These are phyloP conservation scores for Pollenia amentaria DNA, from an alignment of 2,888 invertebrate genomes.

Conservation along the genomic window DNA sequence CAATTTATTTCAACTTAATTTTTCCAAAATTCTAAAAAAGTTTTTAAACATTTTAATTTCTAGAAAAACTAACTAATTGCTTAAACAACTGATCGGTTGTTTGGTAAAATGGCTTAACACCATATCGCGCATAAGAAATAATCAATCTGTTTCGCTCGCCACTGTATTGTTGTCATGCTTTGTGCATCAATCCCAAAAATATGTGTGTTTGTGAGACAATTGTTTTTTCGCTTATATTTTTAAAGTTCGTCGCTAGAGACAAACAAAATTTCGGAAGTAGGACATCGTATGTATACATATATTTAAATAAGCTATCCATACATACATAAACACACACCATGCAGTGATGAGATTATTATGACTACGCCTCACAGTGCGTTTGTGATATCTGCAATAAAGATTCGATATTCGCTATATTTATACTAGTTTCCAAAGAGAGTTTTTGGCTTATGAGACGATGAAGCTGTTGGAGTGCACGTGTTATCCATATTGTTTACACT, in stretches of 20 bases:
- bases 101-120: too few species aligned
- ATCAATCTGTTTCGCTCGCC: neutral
- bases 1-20: too few species aligned
- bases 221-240: constrained; percentile 22
- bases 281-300: constrained; percentile 26
- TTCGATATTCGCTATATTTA: neutral
- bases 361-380: constrained; percentile 9
- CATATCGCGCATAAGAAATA: too few species aligned
- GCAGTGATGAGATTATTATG: constrained; percentile 2
- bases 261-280: constrained; percentile 51
- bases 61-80: too few species aligned
- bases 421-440: neutral
- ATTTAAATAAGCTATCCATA: neutral
- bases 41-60: too few species aligned
- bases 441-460: neutral
- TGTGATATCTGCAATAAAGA: neutral
- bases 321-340: neutral
- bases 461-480: constrained; percentile 39
- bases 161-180: constrained; percentile 48
- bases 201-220: constrained; percentile 8
- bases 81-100: too few species aligned
- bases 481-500: constrained; percentile 25
- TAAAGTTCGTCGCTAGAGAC: neutral
- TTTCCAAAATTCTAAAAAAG: too few species aligned
- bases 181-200: constrained; percentile 26